Base-by-base conservation (phyloP, 2,113 vertebrate species). In the Pipa parva region DNA sequence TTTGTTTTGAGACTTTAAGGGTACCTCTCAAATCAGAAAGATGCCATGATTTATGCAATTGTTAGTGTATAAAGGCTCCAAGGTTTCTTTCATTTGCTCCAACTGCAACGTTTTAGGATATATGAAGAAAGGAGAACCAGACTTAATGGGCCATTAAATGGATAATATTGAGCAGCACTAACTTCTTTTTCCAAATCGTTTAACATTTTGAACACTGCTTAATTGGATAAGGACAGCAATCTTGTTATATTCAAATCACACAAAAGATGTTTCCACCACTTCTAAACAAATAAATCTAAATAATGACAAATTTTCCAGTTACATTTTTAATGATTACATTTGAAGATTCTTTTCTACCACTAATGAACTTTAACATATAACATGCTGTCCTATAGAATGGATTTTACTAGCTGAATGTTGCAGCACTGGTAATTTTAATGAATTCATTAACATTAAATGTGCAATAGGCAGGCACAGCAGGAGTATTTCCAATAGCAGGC, bases 71-170 rank as follows among this genome's bases (percentile, higher is more conserved):
- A 12, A 36, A 3, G 31, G 7, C 13, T 36, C 2, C 31, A 36
- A 13, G 18, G 42, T 17, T 46, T 46, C 15, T 46, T 46, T 46
- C 4, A 4, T 46, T 46, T 17, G 15, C 42, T 31, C 3, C 33
- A 36, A 11, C 33, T 7, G 9, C 33, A 36, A 36, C 73, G 71
- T 74, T 78, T 72, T 49, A 75, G 66, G 74, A 72, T 73, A 76
- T 22, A 77, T 63, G 67, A 75, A 80, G 66, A 74, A 81, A 80
- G 80, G 81, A 78, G 22, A 84, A 68, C 56, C 59, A 74, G 63
- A 62, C 64, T 72, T 84, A 81, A 87, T 83, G 81, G 77, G 5
- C 76, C 83, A 80, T 84, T 84, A 87, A 86, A 86, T 82, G 78
- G 83, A 74, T 74, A 82, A 79, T 73, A 85, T 72, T 75, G 78